These are phyloP conservation scores for human DNA, from an alignment of 2,113 vertebrate species.

Conservation along the genomic window DNA sequence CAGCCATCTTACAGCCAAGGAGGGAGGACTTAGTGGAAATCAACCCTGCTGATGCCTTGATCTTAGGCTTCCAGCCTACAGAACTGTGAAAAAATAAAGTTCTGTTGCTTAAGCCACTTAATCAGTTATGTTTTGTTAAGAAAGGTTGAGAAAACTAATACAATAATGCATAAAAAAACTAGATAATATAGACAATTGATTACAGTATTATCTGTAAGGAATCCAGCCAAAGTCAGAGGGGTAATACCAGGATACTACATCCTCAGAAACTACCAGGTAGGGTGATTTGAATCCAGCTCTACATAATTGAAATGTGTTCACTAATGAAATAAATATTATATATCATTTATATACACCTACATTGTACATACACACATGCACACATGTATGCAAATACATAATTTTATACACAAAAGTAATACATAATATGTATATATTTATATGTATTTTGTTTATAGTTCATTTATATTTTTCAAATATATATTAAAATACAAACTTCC, in stretches of 20 bases:
- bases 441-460: background rate
- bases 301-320: background rate
- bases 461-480: background rate
- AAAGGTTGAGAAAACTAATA: background rate
- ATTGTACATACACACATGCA: background rate
- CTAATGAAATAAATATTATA: background rate
- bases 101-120: background rate
- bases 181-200: background rate
- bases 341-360: background rate
- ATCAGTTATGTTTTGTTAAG: background rate
- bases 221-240: background rate
- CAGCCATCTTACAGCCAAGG: rapidly evolving
- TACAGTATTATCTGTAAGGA: background rate
- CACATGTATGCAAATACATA: background rate
- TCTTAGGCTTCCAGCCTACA: background rate
- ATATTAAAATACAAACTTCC: background rate
- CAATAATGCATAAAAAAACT: background rate
- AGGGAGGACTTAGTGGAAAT: background rate
- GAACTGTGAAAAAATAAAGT: background rate
- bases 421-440: background rate
- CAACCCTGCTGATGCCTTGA: background rate
- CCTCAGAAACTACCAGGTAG: background rate
- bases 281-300: background rate
- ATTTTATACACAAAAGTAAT: background rate
- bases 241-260: background rate